Evolutionary conservation across 2,113 vertebrate genomes (phyloP), one percentile per base, ranked within the genome.

Genomic region (Epinephelus fuscoguttatus): DNA sequence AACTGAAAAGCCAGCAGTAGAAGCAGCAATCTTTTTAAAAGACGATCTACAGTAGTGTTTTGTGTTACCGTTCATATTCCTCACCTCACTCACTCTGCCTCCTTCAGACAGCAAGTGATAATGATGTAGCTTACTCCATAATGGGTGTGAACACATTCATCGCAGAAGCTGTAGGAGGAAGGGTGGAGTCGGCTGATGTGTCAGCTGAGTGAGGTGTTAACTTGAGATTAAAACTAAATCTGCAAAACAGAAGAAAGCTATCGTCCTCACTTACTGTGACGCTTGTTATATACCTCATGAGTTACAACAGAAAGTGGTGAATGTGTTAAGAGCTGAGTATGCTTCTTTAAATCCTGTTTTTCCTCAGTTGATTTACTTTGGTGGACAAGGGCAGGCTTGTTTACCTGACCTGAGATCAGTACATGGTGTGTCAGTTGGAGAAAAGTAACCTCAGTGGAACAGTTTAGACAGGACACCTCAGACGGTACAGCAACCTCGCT

Each of bases 101-200:
- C 78, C 82, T 89, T 84, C 89, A 93, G 73, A 88, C 85, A 68
- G 64, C 82, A 91, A 81, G 86, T 86, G 91, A 94, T 95, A 95
- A 93, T 81, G 91, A 82, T 61, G 15, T 21, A 94, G 92, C 87
- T 93, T 89, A 87, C 85, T 82, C 70, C 91, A 53, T 57, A 80
- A 75, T 61, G 89, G 85, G 92, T 90, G 93, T 94, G 93, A 96
- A 92, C 89, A 87, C 14, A 2, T 52, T 42, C 30, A 33, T 78
- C 0, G 4, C 2, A 21, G 66, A 53, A 74, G 50, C n/a, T 40
- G 61, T 78, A 30, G 67, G 70, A 79, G 72, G 84, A 85, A 73
- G 74, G 75, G 82, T 68, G 87, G 61, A 75, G 80, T 12, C 4
- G 37, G 13, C 30, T 52, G 55, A 84, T 70, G 82, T 85, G 66